Conservation (phyloP, 2,888 invertebrate genomes). For the Lochmaea capreae region DNA sequence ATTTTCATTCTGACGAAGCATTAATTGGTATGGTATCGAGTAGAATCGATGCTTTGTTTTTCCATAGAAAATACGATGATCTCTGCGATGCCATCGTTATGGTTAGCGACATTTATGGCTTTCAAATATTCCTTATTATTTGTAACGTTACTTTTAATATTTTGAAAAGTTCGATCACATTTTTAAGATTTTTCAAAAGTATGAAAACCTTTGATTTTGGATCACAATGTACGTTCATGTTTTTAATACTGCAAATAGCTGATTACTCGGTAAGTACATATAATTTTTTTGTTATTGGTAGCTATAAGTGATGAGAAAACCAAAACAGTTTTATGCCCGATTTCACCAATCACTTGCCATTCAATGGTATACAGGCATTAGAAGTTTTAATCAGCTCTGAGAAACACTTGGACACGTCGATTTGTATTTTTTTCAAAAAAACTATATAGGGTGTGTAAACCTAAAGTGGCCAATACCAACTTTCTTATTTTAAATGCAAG, state of each 20-base stretch:
- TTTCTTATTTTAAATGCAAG: too few species aligned
- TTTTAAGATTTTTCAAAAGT: conserved; percentile 16
- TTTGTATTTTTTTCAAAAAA: too few species aligned
- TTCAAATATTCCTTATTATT: conserved; percentile 41
- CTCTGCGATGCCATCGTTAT: conserved; percentile 39
- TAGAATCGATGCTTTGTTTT: conserved; percentile 30
- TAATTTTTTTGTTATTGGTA: not conserved
- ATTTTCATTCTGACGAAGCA: not conserved
- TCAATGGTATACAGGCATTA: too few species aligned
- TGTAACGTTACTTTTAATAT: conserved; percentile 20
- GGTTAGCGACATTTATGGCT: conserved; percentile 49
- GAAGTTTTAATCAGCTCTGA: too few species aligned
- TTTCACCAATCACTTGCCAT: too few species aligned
- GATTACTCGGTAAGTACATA: conserved; percentile 27
- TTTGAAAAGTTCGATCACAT: not conserved
- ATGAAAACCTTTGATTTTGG: not conserved
- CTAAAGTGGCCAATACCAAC: too few species aligned
- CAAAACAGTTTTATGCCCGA: too few species aligned
- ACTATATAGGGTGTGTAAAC: too few species aligned
- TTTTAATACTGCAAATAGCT: not conserved
- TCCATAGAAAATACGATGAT: conserved; percentile 41
- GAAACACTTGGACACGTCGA: too few species aligned
- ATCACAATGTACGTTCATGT: not conserved
- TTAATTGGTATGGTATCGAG: not conserved
- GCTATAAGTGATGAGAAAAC: too few species aligned